These are phyloP conservation scores for Chrysolina oricalcia DNA, from an alignment of 2,888 invertebrate genomes.

Conservation along the genomic window DNA sequence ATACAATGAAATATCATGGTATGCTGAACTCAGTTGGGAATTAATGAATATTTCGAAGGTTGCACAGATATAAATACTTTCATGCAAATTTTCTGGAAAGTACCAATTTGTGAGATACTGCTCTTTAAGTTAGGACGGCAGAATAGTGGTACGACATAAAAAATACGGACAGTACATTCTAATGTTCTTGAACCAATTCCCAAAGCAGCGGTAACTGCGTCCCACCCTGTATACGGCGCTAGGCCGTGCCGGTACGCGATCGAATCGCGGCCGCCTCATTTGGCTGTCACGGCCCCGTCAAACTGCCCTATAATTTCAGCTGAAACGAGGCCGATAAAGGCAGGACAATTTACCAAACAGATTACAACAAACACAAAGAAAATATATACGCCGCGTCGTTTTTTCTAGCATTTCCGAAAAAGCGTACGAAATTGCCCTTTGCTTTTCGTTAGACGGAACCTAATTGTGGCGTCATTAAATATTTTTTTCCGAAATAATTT, in stretches of 20 bases:
- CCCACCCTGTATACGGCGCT: conserved; percentile 35
- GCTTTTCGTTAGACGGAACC: conserved; percentile 23
- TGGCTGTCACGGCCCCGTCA: conserved; percentile 70
- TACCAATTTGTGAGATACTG: no score
- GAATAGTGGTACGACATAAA: no score
- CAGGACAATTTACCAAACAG: conserved; percentile 66
- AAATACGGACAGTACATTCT: no score
- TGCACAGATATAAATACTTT: no score
- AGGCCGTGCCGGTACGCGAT: conserved; percentile 52
- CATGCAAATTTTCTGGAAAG: no score
- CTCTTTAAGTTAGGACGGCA: no score
- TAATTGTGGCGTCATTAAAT: conserved; percentile 54
- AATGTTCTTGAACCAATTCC: no score
- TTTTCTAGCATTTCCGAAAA: conserved; percentile 44
- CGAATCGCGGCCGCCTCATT: conserved; percentile 64
- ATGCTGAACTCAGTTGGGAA: no score
- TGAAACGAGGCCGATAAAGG: conserved; percentile 60
- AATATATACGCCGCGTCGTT: conserved; percentile 51
- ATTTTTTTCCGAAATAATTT: conserved; percentile 43
- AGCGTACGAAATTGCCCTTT: conserved; percentile 36
- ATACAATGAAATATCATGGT: no score
- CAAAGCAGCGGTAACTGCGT: background rate
- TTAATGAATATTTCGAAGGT: no score
- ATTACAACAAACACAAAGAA: conserved; percentile 65
- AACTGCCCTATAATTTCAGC: conserved; percentile 69